These are phyloP conservation scores for Illadopsis cleaveri DNA, from an alignment of 2,113 vertebrate species.

Conservation along the genomic window DNA sequence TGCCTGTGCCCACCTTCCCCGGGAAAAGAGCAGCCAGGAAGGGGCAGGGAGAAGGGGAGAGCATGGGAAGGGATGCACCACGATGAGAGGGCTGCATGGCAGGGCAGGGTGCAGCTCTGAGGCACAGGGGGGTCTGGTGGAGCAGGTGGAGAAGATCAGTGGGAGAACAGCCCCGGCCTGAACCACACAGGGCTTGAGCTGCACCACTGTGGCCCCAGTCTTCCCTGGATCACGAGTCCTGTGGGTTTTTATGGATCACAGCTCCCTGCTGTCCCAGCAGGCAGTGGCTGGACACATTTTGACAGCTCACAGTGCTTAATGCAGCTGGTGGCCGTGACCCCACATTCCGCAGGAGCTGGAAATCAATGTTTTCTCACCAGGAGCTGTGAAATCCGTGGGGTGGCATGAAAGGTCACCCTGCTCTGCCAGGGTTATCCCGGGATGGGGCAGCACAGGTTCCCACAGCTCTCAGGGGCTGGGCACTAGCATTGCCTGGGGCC, in stretches of 20 bases:
- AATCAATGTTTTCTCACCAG: background rate
- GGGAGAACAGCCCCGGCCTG: background rate
- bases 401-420: background rate
- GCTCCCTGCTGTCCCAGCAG: background rate
- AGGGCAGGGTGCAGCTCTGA: background rate
- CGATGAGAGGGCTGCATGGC: background rate
- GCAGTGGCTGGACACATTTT: rapidly evolving
- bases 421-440: background rate
- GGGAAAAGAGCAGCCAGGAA: background rate
- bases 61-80: too few relatives aligned
- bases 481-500: too few relatives aligned
- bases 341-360: rapidly evolving
- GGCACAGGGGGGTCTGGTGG: background rate
- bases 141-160: background rate
- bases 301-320: background rate
- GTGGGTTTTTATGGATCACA: background rate
- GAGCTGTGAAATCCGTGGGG: background rate
- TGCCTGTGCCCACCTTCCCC: background rate
- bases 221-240: rapidly evolving
- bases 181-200: rapidly evolving
- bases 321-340: background rate
- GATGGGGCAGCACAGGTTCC: background rate
- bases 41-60: background rate
- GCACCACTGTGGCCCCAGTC: rapidly evolving
- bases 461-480: background rate